These are phyloP conservation scores for Prorops nasuta DNA, from an alignment of 1,140 invertebrate species.

Conservation along the genomic window DNA sequence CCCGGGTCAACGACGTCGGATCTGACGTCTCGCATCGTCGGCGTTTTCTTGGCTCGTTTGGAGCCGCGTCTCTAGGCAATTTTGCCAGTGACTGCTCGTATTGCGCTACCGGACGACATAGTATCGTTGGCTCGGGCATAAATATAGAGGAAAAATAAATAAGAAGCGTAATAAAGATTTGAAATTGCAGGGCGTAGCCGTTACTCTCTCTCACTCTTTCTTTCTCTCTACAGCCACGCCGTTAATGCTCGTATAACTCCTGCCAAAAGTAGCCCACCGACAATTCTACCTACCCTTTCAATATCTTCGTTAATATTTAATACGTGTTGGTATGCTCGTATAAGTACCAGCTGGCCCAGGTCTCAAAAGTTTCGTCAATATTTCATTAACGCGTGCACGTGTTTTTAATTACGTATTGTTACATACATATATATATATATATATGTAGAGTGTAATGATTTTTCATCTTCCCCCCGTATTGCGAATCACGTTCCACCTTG, in stretches of 20 bases:
- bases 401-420: no score
- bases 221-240: conserved; percentile 14
- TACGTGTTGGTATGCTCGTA: no score
- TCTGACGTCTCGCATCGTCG: no score
- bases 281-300: conserved; percentile 20
- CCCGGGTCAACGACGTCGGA: no score
- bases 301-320: conserved; percentile 26
- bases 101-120: neutral
- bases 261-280: conserved; percentile 25
- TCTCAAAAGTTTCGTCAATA: no score
- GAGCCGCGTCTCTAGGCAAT: conserved; percentile 13
- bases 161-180: conserved; percentile 28
- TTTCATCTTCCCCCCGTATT: no score
- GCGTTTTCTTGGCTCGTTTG: neutral
- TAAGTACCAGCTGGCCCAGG: no score
- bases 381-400: no score
- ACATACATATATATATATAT: no score
- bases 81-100: conserved; percentile 6
- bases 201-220: no score
- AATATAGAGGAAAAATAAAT: conserved; percentile 24
- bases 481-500: no score
- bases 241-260: conserved; percentile 26
- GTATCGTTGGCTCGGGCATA: conserved; percentile 5
- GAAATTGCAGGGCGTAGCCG: conserved; percentile 9
- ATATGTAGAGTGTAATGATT: no score